Evolutionary conservation across 1,140 invertebrate species (phyloP).

Genomic region (Camponotus floridanus): DNA sequence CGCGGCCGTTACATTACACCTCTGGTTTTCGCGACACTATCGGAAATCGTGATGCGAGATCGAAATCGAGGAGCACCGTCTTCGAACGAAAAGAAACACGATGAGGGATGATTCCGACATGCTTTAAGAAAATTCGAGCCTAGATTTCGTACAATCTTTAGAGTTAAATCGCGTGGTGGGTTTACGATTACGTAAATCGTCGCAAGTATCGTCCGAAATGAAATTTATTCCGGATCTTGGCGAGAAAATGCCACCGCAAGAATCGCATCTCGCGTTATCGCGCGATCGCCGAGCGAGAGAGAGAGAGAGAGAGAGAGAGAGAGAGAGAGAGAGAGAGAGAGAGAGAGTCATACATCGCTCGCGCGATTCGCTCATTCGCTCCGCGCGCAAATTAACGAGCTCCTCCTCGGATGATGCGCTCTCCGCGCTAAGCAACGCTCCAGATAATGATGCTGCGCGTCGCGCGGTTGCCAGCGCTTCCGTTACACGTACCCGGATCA

Average conservation of each 20-base stretch:
- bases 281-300: neutral
- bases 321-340: no score
- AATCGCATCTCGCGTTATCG: neutral
- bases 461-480: slow-evolving; percentile 72
- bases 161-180: no score
- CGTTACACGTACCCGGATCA: slow-evolving; percentile 74
- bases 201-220: no score
- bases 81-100: neutral
- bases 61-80: neutral
- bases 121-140: no score
- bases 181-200: no score
- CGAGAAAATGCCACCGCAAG: no score
- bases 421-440: slow-evolving; percentile 73
- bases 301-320: no score
- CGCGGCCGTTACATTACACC: slow-evolving; percentile 49
- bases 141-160: no score
- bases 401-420: slow-evolving; percentile 67
- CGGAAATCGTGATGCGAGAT: slow-evolving; percentile 48
- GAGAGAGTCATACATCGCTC: neutral
- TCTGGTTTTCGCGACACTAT: slow-evolving; percentile 22
- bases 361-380: neutral
- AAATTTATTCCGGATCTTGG: no score
- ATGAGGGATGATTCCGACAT: no score
- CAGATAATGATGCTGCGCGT: slow-evolving; percentile 77
- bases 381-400: slow-evolving; percentile 70